phyloP scores from a whole-genome alignment of 2,888 invertebrate genomes.

The Melieria crassipennis region DNA sequence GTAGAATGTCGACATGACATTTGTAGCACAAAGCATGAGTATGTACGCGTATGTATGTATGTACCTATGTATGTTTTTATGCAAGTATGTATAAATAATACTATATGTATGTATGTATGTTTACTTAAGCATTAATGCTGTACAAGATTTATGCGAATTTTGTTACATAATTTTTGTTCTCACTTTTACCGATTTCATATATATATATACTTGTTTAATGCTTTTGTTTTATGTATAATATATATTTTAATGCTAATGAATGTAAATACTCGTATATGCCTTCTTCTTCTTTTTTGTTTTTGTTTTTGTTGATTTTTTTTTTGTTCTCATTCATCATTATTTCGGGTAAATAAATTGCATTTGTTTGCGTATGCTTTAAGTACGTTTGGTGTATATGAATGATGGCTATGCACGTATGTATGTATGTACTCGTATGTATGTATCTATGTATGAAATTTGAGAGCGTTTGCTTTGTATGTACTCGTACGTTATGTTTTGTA shows the following conservation, averaged over 20 bases:
- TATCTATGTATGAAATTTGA: constrained; percentile 28
- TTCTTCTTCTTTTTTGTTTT: not conserved
- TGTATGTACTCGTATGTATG: constrained; percentile 36
- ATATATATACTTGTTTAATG: constrained; percentile 31
- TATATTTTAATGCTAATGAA: not conserved
- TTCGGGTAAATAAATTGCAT: constrained; percentile 35
- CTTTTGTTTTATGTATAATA: constrained; percentile 37
- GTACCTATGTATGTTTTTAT: too few species aligned
- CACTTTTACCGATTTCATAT: not conserved
- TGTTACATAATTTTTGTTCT: too few species aligned
- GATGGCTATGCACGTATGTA: constrained; percentile 27
- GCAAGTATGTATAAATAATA: too few species aligned
- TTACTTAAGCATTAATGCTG: too few species aligned
- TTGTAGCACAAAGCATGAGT: too few species aligned
- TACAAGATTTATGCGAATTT: too few species aligned
- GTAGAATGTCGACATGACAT: too few species aligned
- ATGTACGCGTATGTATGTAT: not conserved
- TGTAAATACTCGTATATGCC: constrained; percentile 8
- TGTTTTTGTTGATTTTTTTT: not conserved
- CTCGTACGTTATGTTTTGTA: constrained; percentile 23
- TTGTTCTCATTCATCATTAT: constrained; percentile 38
- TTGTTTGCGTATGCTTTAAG: not conserved
- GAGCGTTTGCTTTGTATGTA: not conserved
- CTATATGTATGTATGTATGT: too few species aligned
- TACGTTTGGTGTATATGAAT: too few species aligned